A percentile compares a stretch with the other conserved stretches of the same genome.
These are phyloP conservation scores for Acanthisitta chloris DNA, from an alignment of 2,113 vertebrate species.

Conservation along the genomic window DNA sequence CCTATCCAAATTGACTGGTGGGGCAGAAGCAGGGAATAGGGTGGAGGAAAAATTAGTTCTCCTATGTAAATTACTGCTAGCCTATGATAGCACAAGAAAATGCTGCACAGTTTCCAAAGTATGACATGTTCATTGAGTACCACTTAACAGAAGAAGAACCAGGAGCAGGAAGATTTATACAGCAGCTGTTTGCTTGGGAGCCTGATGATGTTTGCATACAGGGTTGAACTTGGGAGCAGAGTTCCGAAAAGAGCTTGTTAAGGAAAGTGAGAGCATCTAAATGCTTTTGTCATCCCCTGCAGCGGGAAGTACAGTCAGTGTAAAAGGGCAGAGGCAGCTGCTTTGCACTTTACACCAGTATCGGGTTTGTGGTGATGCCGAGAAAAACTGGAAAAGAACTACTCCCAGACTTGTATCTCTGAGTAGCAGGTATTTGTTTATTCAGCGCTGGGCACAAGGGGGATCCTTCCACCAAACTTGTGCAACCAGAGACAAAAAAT, in stretches of 20 bases:
- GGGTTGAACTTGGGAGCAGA: not conserved
- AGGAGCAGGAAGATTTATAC: not conserved
- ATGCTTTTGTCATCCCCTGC: not conserved
- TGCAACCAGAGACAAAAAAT: too few species aligned
- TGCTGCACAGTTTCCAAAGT: not conserved
- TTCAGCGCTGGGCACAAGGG: too few species aligned
- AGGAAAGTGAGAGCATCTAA: not conserved
- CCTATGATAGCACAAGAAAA: not conserved
- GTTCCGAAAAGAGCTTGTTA: not conserved
- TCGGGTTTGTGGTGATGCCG: too few species aligned
- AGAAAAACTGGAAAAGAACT: too few species aligned
- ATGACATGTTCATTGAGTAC: not conserved
- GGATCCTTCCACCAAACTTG: too few species aligned
- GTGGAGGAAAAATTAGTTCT: not conserved
- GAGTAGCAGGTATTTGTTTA: too few species aligned
- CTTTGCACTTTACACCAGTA: not conserved
- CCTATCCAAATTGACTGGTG: not conserved
- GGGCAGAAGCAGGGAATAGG: not conserved
- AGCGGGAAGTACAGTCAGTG: not conserved
- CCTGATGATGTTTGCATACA: not conserved
- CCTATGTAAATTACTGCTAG: not conserved
- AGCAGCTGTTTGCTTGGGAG: not conserved
- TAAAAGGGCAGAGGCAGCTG: not conserved
- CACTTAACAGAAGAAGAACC: not conserved
- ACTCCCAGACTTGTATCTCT: too few species aligned